Percentiles rank a stretch among this genome's conserved stretches.
Conservation (phyloP, 2,113 vertebrate genomes). For the Glaucomys volans region DNA sequence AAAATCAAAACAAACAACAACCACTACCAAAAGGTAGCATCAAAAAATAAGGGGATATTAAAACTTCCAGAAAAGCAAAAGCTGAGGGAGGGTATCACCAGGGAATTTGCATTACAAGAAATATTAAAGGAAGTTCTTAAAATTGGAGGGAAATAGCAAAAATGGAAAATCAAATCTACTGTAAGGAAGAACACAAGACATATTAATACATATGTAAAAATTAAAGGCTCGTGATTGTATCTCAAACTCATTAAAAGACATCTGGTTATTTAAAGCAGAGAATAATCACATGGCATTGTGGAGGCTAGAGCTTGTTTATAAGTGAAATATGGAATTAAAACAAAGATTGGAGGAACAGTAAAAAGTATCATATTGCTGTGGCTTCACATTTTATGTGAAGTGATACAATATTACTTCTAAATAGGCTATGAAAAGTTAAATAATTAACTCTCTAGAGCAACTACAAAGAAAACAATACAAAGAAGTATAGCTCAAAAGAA, state of each 20-base stretch:
- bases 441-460: not conserved
- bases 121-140: not conserved
- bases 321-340: not conserved
- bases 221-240: not conserved
- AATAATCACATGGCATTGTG: not conserved
- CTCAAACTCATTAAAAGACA: not conserved
- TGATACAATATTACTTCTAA: not conserved
- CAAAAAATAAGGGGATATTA: not conserved
- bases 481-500: not conserved
- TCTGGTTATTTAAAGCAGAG: not conserved
- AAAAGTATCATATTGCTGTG: not conserved
- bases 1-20: not conserved
- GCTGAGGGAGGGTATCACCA: not conserved
- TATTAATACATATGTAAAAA: not conserved
- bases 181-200: not conserved
- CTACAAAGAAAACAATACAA: not conserved
- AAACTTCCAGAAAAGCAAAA: not conserved
- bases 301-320: not conserved
- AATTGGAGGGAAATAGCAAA: not conserved
- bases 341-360: not conserved
- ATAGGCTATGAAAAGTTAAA: not conserved
- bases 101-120: too few species aligned
- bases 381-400: not conserved
- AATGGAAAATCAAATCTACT: not conserved
- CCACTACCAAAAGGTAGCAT: not conserved